Evolutionary conservation across 2,113 vertebrate genomes (phyloP), one percentile per base, ranked within the genome.

Genomic region (Gobio gobio): DNA sequence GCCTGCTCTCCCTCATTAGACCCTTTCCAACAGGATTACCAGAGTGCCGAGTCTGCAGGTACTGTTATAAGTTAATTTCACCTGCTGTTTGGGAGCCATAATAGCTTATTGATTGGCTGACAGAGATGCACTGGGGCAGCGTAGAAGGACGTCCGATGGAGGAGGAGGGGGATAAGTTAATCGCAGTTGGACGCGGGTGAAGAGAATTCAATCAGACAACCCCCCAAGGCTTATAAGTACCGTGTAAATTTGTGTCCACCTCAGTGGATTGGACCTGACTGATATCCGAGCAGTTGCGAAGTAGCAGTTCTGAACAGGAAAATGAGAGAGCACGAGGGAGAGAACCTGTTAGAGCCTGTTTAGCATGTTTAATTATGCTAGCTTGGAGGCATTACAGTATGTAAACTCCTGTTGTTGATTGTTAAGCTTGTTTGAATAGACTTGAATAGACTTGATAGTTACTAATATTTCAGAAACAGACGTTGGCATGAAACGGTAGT

Each of bases 71-170:
- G 89, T 94, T 94, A 89, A 95, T 94, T 94, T 93, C 78, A 86
- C 78, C 88, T 90, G 61, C 86, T 92, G 92, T 92, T 94, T 92
- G 88, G 90, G 86, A 92, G 90, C 93, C 91, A 90, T 94, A 94
- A 95, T 95, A 92, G 94, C 93, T 95, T 95, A 95, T 95, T 93
- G 95, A 95, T 95, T 92, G 91, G 88, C 88, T 91, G 92, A 92
- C 91, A 90, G 90, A 92, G 91, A 93, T 87, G 91, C 91, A 91
- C 88, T 89, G 90, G 85, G 73, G 89, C 84, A 83, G 87, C 78
- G 73, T 87, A 78, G 90, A 91, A 90, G 89, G 92, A 89, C 85
- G 90, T 83, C 66, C 40, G 85, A 76, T 51, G 85, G 88, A 85
- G 84, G 82, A 92, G 90, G 45, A 49, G 72, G 88, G 88, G 90